Base-by-base conservation (phyloP, 64 coral and sea anemone species). In the Anthopleura sola region DNA sequence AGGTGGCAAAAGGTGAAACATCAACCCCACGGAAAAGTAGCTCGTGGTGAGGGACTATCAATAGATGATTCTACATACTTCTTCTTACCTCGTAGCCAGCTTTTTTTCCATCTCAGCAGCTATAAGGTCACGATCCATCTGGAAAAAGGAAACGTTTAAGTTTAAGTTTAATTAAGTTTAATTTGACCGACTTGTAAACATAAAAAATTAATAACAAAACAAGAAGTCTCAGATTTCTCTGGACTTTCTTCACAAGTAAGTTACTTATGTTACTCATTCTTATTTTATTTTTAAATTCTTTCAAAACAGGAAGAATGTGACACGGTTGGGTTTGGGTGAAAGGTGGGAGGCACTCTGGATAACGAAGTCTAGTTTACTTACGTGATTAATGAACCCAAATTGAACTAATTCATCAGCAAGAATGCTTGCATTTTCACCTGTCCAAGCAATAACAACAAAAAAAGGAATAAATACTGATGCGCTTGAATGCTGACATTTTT, bases 361-460 rank as follows among this genome's bases (percentile, higher is more conserved):
- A 80, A 80, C 6, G 6, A 16, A 5, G 26, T 1, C 62, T 29
- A 4, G 24, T 9, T 38, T 28, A 21, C 64, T 31, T 15, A 96
- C 94, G 87, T 81, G 92, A 86, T 90, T 96, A 28, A 92, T 86
- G 19, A 96, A 92, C 64, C 94, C 94, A 66, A 80, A 92, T 83
- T 88, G 86, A 84, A 96, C 88, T 24, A 96, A 82, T 78, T 96
- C 94, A 77, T 96, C 90, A 14, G 94, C 94, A 36, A 96, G 87
- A 9, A 84, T 84, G 26, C 74, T 54, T 28, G 82, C 90, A 12
- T 91, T 92, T 75, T 96, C 94, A 28, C 94, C 94, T 96, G 90
- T 60, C 14, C 66, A 36, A 14, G 53, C 11, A 75, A n/a, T n/a
- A n/a, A n/a, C n/a, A n/a, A n/a, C n/a, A 33, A 18, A 62, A 21